Conservation (phyloP, 2,888 invertebrate genomes). For the Blomia tropicalis region DNA sequence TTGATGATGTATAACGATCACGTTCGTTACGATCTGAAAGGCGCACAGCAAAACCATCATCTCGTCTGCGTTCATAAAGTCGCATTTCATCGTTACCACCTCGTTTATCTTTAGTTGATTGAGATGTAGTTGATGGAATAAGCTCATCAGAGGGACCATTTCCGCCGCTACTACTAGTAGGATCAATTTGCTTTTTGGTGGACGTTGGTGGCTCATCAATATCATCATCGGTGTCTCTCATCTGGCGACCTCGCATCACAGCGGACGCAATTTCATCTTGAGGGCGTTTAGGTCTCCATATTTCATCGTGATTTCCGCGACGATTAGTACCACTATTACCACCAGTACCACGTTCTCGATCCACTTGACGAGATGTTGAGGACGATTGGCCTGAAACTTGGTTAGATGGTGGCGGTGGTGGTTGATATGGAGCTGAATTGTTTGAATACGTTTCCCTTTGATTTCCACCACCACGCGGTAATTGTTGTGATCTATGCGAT, state of each 20-base stretch:
- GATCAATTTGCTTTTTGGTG: slow-evolving; percentile 41
- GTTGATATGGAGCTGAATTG: slow-evolving; percentile 2
- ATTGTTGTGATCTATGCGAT: slow-evolving; percentile 2
- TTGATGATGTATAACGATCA: slow-evolving; percentile 25
- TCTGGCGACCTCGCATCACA: slow-evolving; percentile 63
- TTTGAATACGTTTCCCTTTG: slow-evolving; percentile 4
- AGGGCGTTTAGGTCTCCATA: slow-evolving; percentile 53
- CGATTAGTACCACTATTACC: background rate
- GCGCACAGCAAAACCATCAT: slow-evolving; percentile 31
- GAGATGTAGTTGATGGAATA: slow-evolving; percentile 22
- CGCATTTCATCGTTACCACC: slow-evolving; percentile 20
- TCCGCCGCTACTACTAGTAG: slow-evolving; percentile 40
- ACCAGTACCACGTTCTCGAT: background rate
- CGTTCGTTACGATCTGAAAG: slow-evolving; percentile 36
- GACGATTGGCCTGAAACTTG: background rate
- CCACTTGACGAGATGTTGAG: background rate
- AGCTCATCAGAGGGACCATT: slow-evolving; percentile 36
- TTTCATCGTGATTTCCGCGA: slow-evolving; percentile 45
- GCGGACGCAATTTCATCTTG: slow-evolving; percentile 59
- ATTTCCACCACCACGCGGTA: background rate
- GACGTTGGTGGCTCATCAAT: slow-evolving; percentile 47
- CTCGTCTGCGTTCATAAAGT: slow-evolving; percentile 25
- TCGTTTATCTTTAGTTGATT: slow-evolving; percentile 3
- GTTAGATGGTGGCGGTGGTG: slow-evolving; percentile 2
- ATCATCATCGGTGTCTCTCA: slow-evolving; percentile 75